Evolutionary conservation across 1,140 invertebrate species (phyloP).

Genomic region (Mactra quadrangularis): DNA sequence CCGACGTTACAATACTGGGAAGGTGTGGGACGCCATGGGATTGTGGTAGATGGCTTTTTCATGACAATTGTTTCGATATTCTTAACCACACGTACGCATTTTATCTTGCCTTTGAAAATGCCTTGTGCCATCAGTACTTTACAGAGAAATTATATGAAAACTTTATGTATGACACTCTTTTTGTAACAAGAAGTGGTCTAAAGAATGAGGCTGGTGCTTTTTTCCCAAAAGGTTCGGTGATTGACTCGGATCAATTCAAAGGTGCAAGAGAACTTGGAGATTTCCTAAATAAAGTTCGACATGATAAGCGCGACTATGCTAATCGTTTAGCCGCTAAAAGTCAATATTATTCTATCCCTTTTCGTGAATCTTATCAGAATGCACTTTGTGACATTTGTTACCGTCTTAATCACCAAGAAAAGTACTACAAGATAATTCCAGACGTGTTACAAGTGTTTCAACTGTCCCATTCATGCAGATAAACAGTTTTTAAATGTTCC

Average conservation of each 20-base stretch:
- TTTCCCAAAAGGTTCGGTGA: not conserved
- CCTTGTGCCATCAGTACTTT: slow-evolving; percentile 3
- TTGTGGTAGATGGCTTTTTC: slow-evolving; percentile 2
- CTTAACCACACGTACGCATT: slow-evolving; percentile 5
- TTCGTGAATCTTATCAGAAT: not conserved
- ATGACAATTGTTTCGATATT: slow-evolving; percentile 32
- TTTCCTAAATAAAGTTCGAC: not conserved
- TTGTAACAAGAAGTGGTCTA: not conserved
- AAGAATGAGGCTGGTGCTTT: not conserved
- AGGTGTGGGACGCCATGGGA: not conserved
- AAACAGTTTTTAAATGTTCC: too few relatives aligned
- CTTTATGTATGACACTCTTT: slow-evolving; percentile 9
- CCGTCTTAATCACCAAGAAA: too few relatives aligned
- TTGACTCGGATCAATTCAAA: not conserved
- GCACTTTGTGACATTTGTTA: too few relatives aligned
- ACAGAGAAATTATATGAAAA: slow-evolving; percentile 28
- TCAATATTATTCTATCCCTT: not conserved
- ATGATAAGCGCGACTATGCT: not conserved
- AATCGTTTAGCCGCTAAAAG: not conserved
- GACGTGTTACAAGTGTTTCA: too few relatives aligned
- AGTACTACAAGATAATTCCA: too few relatives aligned
- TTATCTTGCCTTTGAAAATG: slow-evolving; percentile 19
- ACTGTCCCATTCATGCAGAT: too few relatives aligned
- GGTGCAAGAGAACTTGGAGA: not conserved
- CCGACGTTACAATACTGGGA: slow-evolving; percentile 5